phyloP scores from a whole-genome alignment of 2,888 invertebrate genomes.

The Lapara coniferarum region DNA sequence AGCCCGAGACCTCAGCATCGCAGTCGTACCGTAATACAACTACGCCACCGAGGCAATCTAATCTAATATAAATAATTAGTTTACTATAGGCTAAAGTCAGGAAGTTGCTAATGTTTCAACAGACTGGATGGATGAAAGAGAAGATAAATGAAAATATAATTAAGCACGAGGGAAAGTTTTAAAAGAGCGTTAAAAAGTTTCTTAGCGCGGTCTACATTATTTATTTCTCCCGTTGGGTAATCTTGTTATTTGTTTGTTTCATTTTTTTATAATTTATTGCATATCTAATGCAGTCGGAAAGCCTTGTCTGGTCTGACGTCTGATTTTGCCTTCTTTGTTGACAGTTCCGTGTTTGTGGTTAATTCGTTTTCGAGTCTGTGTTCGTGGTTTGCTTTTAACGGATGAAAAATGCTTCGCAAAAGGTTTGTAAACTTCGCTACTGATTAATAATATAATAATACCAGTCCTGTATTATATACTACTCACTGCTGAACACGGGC shows the following conservation, averaged over 20 bases:
- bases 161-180: conserved; percentile 75
- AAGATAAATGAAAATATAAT: conserved; percentile 80
- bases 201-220: conserved; percentile 66
- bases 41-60: too few relatives aligned
- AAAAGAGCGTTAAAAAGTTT: conserved; percentile 72
- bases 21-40: too few relatives aligned
- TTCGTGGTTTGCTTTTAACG: background rate
- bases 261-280: conserved; percentile 47
- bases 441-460: too few relatives aligned
- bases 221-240: conserved; percentile 65
- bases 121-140: conserved; percentile 55
- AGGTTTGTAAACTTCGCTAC: background rate
- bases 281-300: conserved; percentile 31
- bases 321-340: background rate
- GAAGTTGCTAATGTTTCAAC: conserved; percentile 30
- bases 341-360: background rate
- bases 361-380: background rate
- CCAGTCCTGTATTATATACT: too few relatives aligned
- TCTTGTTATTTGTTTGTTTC: conserved; percentile 63
- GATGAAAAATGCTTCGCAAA: background rate
- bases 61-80: too few relatives aligned
- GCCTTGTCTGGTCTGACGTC: background rate
- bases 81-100: conserved; percentile 22
- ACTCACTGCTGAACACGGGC: too few relatives aligned
- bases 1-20: too few relatives aligned